Evolutionary conservation across 2,888 invertebrate genomes (phyloP).

Genomic region (Ellobium chinense): DNA sequence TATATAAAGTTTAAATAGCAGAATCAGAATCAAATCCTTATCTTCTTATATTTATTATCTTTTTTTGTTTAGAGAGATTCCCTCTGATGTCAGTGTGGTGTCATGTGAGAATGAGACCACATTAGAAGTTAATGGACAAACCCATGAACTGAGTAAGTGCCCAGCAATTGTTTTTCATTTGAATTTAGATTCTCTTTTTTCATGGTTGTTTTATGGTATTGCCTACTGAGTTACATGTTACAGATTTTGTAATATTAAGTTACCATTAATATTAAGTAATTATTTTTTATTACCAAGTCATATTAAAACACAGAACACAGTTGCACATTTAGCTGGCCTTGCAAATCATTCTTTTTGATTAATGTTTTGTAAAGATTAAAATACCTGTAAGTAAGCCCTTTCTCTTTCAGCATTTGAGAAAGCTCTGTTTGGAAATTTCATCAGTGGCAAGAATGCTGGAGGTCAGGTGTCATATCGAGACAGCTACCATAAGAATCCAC

Average conservation of each 20-base stretch:
- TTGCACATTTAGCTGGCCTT: too few relatives aligned
- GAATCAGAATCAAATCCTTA: not conserved
- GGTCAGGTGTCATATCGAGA: slow-evolving; percentile 61
- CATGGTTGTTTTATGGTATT: too few relatives aligned
- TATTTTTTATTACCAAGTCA: too few relatives aligned
- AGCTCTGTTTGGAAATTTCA: slow-evolving; percentile 57
- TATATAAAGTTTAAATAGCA: not conserved
- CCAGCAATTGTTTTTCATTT: too few relatives aligned
- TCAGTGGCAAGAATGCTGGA: slow-evolving; percentile 62
- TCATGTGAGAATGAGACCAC: slow-evolving; percentile 42
- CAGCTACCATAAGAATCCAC: slow-evolving; percentile 60
- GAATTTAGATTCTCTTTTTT: too few relatives aligned
- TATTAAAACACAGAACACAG: too few relatives aligned
- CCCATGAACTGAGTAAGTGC: slow-evolving; percentile 37
- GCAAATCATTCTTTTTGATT: too few relatives aligned
- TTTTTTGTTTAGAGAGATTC: slow-evolving; percentile 38
- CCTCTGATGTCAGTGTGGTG: slow-evolving; percentile 7
- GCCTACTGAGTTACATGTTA: too few relatives aligned
- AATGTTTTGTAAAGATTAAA: too few relatives aligned
- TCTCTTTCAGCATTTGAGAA: slow-evolving; percentile 52
- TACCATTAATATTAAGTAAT: too few relatives aligned
- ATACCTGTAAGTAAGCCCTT: not conserved
- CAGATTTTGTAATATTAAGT: too few relatives aligned
- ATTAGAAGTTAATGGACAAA: not conserved
- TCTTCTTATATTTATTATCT: too few relatives aligned